Percentiles rank a stretch among this genome's conserved stretches.
Conservation (phyloP, 2,797 vertebrate species). For the Astyanax mexicanus region DNA sequence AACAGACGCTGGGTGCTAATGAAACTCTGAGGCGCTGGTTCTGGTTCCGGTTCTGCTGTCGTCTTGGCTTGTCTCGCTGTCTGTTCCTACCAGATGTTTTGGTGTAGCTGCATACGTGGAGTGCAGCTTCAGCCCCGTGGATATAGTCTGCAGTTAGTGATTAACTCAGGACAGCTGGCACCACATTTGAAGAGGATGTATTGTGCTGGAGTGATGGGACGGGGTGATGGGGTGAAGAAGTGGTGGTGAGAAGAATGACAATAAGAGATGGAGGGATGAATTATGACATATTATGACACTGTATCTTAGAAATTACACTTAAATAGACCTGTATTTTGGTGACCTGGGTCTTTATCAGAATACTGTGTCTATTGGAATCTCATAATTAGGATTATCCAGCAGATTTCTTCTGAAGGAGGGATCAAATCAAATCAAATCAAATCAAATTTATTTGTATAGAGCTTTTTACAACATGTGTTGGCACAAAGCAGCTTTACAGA, state of each 20-base stretch:
- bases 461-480: no score
- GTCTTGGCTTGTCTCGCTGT: slow-evolving; percentile 72
- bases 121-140: slow-evolving; percentile 33
- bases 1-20: slow-evolving; percentile 80
- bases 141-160: slow-evolving; percentile 35
- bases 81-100: slow-evolving; percentile 76
- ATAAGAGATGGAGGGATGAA: background rate
- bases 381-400: no score
- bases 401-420: no score
- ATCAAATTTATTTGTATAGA: no score
- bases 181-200: slow-evolving; percentile 19
- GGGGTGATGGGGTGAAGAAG: background rate
- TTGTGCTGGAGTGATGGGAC: slow-evolving; percentile 13
- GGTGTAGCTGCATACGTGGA: slow-evolving; percentile 49
- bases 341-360: no score
- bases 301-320: background rate
- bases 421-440: no score
- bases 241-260: background rate
- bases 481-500: no score
- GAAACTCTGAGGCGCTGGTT: slow-evolving; percentile 75
- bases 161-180: slow-evolving; percentile 28
- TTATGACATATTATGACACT: background rate
- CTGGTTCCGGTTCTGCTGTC: slow-evolving; percentile 70
- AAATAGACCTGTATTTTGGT: background rate
- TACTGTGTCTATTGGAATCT: no score